phyloP scores from a whole-genome alignment of 2,797 vertebrate species.

The Sebastolobus altivelis region DNA sequence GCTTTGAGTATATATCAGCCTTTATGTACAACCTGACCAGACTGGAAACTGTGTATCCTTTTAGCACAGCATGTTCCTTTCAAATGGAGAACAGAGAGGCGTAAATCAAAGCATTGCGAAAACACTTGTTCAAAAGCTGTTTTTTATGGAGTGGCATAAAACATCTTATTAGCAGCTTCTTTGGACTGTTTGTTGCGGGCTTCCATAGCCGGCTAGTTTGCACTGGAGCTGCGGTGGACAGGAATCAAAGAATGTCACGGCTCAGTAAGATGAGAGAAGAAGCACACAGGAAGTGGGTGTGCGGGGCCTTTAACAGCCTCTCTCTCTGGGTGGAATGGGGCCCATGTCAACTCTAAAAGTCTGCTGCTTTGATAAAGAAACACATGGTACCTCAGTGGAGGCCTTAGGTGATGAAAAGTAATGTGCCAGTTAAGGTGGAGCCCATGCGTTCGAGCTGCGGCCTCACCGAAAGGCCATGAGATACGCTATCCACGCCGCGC shows the following conservation, averaged over 20 bases:
- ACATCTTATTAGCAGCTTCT: constrained; percentile 14
- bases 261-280: constrained; percentile 66
- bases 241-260: constrained; percentile 70
- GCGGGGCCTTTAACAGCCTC: constrained; percentile 44
- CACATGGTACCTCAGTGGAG: constrained; percentile 20
- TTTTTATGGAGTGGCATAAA: background rate
- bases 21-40: background rate
- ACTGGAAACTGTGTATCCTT: background rate
- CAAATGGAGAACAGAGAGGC: background rate
- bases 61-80: constrained; percentile 4
- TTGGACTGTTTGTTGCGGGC: constrained; percentile 23
- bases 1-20: background rate
- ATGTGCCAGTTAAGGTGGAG: constrained; percentile 1
- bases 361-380: constrained; percentile 45
- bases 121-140: background rate
- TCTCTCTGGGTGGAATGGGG: constrained; percentile 43
- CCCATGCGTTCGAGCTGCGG: background rate
- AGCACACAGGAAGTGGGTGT: constrained; percentile 59
- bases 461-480: constrained; percentile 12
- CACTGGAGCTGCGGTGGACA: constrained; percentile 34
- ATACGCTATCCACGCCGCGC: constrained; percentile 18
- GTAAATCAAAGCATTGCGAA: constrained; percentile 3
- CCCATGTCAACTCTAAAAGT: constrained; percentile 29
- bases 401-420: constrained; percentile 27
- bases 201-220: constrained; percentile 41